phyloP scores from a whole-genome alignment of 2,797 vertebrate species.

The Kryptopterus vitreolus region DNA sequence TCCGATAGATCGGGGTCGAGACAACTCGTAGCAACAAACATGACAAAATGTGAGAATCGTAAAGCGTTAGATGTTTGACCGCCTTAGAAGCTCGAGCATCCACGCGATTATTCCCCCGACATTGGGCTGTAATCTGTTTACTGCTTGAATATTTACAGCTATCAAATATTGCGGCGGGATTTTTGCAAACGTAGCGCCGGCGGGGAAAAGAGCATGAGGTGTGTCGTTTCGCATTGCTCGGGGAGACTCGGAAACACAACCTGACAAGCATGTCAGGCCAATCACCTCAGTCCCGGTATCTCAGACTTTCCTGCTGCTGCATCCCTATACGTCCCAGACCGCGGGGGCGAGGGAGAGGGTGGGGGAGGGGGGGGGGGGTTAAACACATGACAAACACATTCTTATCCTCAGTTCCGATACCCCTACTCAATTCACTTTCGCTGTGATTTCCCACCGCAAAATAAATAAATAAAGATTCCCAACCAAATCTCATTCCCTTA shows the following conservation, averaged over 20 bases:
- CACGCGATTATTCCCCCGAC: background rate
- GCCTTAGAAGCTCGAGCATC: background rate
- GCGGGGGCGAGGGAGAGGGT: slow-evolving; percentile 37
- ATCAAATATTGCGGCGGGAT: slow-evolving; percentile 35
- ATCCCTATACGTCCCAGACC: slow-evolving; percentile 41
- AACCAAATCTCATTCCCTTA: slow-evolving; percentile 53
- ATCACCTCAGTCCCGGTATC: slow-evolving; percentile 50
- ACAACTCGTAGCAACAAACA: slow-evolving; percentile 15
- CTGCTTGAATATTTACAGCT: slow-evolving; percentile 19
- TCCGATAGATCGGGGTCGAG: background rate
- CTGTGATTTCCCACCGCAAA: slow-evolving; percentile 32
- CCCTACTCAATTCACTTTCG: slow-evolving; percentile 21
- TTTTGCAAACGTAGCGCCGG: slow-evolving; percentile 14
- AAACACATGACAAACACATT: slow-evolving; percentile 42
- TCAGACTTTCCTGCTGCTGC: slow-evolving; percentile 42
- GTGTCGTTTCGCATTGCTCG: slow-evolving; percentile 48
- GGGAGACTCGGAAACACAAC: slow-evolving; percentile 25
- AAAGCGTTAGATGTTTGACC: slow-evolving; percentile 2
- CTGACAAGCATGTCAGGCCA: slow-evolving; percentile 57
- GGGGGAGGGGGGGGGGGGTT: no score
- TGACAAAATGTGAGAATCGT: slow-evolving; percentile 14
- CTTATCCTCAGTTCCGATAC: background rate
- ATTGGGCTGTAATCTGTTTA: slow-evolving; percentile 13
- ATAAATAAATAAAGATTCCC: slow-evolving; percentile 9
- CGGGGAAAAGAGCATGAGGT: slow-evolving; percentile 23